These are phyloP conservation scores for Melitaea cinxia DNA, from an alignment of 1,140 invertebrate species.

Conservation along the genomic window DNA sequence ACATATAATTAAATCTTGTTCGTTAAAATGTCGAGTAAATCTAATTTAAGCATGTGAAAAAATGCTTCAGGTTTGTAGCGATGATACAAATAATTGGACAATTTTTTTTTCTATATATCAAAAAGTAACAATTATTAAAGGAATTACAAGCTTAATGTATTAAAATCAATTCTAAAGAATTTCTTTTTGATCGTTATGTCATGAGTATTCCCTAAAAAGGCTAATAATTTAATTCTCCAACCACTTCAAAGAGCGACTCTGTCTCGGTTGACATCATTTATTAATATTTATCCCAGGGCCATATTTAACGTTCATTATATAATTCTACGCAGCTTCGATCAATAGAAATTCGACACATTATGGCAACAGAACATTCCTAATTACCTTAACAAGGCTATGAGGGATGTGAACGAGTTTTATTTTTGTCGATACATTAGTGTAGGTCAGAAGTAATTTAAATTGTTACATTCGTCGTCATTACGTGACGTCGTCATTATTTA, in stretches of 20 bases:
- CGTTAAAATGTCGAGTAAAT: constrained; percentile 10
- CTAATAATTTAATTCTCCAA: not conserved
- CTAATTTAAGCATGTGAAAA: constrained; percentile 8
- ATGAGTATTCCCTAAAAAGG: too few species aligned
- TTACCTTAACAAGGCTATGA: constrained; percentile 13
- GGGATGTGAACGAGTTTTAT: not conserved
- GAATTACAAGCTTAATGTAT: not conserved
- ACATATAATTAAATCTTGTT: constrained; percentile 13
- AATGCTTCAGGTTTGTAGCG: too few species aligned
- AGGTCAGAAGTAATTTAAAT: not conserved
- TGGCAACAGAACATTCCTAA: constrained; percentile 15
- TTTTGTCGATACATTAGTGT: not conserved
- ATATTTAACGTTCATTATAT: not conserved
- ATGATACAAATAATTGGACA: not conserved
- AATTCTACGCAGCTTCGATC: constrained; percentile 2
- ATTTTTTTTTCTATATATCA: not conserved
- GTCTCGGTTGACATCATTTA: not conserved
- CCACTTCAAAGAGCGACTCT: not conserved
- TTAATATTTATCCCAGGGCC: not conserved
- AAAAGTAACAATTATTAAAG: not conserved
- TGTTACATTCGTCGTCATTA: too few species aligned
- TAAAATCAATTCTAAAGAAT: too few species aligned
- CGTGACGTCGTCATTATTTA: too few species aligned
- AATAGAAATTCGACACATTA: constrained; percentile 18
- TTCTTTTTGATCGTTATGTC: too few species aligned